Conservation (phyloP, 2,797 vertebrate genomes). For the Simalia tracyae region DNA sequence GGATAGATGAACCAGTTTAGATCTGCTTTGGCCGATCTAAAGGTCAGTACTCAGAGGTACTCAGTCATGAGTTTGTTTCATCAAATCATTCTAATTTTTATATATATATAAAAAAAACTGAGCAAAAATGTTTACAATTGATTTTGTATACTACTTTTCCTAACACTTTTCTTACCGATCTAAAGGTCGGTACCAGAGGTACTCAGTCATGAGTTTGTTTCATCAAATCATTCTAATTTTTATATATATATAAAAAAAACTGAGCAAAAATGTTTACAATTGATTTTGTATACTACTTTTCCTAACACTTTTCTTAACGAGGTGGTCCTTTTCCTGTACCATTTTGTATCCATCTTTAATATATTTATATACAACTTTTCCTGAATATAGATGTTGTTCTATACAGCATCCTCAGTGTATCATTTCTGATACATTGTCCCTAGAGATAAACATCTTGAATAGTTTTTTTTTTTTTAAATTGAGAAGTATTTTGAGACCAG, state of each 20-base stretch:
- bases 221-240: background rate
- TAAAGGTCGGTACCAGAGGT: too few species aligned
- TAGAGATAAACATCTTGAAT: background rate
- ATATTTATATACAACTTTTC: background rate
- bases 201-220: background rate
- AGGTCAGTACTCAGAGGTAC: too few species aligned
- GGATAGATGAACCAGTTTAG: background rate
- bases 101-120: background rate
- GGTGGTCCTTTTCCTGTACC: background rate
- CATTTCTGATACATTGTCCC: background rate
- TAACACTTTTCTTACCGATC: background rate
- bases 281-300: background rate
- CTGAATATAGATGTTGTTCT: background rate
- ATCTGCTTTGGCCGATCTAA: too few species aligned
- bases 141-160: background rate
- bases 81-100: background rate
- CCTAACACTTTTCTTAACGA: background rate
- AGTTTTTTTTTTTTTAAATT: background rate
- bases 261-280: background rate
- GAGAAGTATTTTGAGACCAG: background rate
- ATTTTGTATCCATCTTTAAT: background rate
- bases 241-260: background rate
- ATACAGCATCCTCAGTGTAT: background rate
- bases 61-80: background rate
- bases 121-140: background rate